Base-by-base conservation (phyloP, 1,140 invertebrate genomes). In the Danaus plexippus region DNA sequence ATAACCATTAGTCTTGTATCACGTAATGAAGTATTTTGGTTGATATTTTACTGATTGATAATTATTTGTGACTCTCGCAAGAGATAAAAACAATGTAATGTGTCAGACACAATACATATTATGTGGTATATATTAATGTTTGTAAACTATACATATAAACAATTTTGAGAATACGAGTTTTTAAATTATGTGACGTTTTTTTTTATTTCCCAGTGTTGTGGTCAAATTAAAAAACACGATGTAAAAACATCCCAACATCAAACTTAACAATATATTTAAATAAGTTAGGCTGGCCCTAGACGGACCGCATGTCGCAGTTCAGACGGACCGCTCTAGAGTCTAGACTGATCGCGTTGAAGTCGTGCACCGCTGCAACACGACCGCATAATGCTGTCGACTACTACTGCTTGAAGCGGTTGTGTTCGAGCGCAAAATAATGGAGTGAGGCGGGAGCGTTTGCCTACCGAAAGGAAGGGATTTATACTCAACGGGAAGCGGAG, bases 61-160 rank as follows among this genome's bases (percentile, higher is more conserved):
- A 49, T 58, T 54, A 40, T 55, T 22, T 52, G 44, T 54, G 59
- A 55, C 53, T 40, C 55, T 47, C 44, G 43, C 11, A 1, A 43
- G 18, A 52, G n/a, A 45, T 43, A 49, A 40, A 13, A 50, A 11
- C 56, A 46, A 43, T 46, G 47, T 63, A 50, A 60, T 67, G 56
- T 71, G 68, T 70, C 10, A 55, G 62, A 71, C 66, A 66, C 60
- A 43, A 58, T 57, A 59, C 45, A 52, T 47, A 46, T 54, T 53
- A 60, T 58, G 54, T 62, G 54, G 43, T 61, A 54, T 50, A 49
- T 55, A 58, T 54, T 49, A 57, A 62, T 55, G 52, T 69, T 66
- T 66, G 56, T 69, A 69, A 66, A 56, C 54, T 61, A 59, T 66
- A 63, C 47, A 64, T 65, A 50, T 65, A 58, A 64, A 62, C 54